Base-by-base conservation (phyloP, 2,888 invertebrate genomes). In the Drosophila melanocephala region DNA sequence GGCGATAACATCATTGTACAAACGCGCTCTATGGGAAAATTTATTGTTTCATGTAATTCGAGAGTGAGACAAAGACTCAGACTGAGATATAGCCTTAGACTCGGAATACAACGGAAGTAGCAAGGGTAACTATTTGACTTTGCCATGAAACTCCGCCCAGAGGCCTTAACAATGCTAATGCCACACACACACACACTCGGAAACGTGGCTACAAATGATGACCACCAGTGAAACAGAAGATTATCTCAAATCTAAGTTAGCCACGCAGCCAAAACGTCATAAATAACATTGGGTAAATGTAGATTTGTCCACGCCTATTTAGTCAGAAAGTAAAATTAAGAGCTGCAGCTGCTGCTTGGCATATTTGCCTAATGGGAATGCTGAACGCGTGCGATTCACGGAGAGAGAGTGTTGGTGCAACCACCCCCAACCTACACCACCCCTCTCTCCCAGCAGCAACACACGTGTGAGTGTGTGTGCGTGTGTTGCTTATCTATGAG, bases 321-420 rank as follows among this genome's bases (percentile, higher is more conserved):
- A 70, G 66, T 55, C 76, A 55, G 64, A 50, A 50, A 55, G 55
- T 32, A 32, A 56, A 68, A 77, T 55, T 35, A 19, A 22, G 19
- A 37, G 56, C 6, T 37, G 72, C 70, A 70, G 79, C 85, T 72
- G 74, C 74, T 75, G 80, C 72, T 6, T n/a, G 26, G 68, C 65
- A 62, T 42, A 81, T 81, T 79, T 68, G 87, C 77, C 74, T 90
- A 90, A 88, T 85, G 90, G 90, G 83, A 74, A 77, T 79, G 72
- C 32, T 65, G 66, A 74, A 83, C 67, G 83, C 71, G 78, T 56
- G 61, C 52, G 68, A 52, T 68, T 72, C 79, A 66, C 56, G 59
- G 16, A 26, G 55, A 4, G 62, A 22, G 60, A 4, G 39, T 47
- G 47, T 26, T 26, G 26, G 7, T 72, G 73, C 73, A 59, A 30